Base-by-base conservation (phyloP, 2,888 invertebrate species). In the Caenorhabditis panamensis region DNA sequence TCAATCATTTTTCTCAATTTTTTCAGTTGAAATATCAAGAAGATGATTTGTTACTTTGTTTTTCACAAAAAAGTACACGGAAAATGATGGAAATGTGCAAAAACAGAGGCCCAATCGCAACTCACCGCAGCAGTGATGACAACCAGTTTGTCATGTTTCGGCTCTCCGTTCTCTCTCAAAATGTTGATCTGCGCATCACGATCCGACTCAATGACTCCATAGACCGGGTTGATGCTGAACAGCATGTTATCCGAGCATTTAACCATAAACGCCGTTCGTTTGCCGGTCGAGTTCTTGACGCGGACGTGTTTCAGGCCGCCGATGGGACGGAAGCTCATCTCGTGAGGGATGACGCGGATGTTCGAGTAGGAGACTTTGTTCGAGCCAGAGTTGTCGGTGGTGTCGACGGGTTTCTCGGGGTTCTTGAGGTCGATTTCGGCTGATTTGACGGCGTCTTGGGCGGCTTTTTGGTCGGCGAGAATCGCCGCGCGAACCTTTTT, bases 231-330 rank as follows among this genome's bases (percentile, higher is more conserved):
- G 24, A 82, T 73, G 37, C 67, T 75, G 51, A 63, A 82, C 64
- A 82, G 31, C 64, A 78, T 56, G 20, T 82, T 82, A 28, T 82
- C 82, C 68, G 82, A 82, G 66, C 82, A 82, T 37, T 82, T 82
- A 9, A 71, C 71, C 80, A 76, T 71, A 41, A 56, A 77, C 22
- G 64, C 75, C 11, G 41, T 58, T 24, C 58, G 73, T 67, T 64
- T 59, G 49, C 63, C 67, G 4, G 80, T 69, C 44, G 58, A 63
- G 31, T 82, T 82, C 58, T 71, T 68, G 26, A 82, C 51, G 1
- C 67, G 44, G 6, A 73, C 53, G 18, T 61, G 54, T 54, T 78
- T 76, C 11, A 77, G 49, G n/a, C 82, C 82, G 11, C 82, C 82
- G 18, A 67, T 69, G n/a, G 51, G 53, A 16, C 44, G 64, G 68